Base-by-base conservation (phyloP, 2,888 invertebrate genomes). In the Cephus spinipes region DNA sequence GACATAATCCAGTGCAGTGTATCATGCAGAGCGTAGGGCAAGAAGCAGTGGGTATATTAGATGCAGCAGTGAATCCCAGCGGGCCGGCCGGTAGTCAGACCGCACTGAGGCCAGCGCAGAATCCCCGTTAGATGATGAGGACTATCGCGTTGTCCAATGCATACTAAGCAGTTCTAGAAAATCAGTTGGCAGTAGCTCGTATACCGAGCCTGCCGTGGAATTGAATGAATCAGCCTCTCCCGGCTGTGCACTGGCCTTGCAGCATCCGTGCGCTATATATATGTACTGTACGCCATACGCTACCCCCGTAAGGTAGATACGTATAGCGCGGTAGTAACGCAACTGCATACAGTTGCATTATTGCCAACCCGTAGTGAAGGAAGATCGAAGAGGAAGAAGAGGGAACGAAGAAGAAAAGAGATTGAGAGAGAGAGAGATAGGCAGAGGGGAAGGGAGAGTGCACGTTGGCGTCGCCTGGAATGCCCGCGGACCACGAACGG, bases 301-400 rank as follows among this genome's bases (percentile, higher is more conserved):
- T 69, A 75, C 77, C 68, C 33, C 69, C 69, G 35, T 40, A 15
- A n/a, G 34, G 33, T 15, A 40, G 40, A 75, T n/a, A n/a, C 30
- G 6, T 32, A 76, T 69, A 68, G 77, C 75, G 55, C 74, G 75
- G 73, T 35, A 76, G 36, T 80, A 77, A 85, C 80, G 84, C 82
- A 82, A 86, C 84, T 81, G 85, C 84, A 84, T 83, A 83, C 81
- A 84, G 86, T 86, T 84, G 86, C 85, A 84, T 87, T 87, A 87
- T 87, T 80, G 83, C 85, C 78, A 80, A 79, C 81, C 75, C 73
- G 78, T 73, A 55, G 69, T 68, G 30, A 32, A 80, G 73, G 74
- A 71, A 73, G 32, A 77, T 79, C 40, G 77, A 73, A 81, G 81
- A 83, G 82, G 78, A 76, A 73, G 69, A 71, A 75, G 77, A 73